Percentiles rank a stretch among this genome's conserved stretches.
Conservation (phyloP, 2,113 vertebrate genomes). For the Menura novaehollandiae region DNA sequence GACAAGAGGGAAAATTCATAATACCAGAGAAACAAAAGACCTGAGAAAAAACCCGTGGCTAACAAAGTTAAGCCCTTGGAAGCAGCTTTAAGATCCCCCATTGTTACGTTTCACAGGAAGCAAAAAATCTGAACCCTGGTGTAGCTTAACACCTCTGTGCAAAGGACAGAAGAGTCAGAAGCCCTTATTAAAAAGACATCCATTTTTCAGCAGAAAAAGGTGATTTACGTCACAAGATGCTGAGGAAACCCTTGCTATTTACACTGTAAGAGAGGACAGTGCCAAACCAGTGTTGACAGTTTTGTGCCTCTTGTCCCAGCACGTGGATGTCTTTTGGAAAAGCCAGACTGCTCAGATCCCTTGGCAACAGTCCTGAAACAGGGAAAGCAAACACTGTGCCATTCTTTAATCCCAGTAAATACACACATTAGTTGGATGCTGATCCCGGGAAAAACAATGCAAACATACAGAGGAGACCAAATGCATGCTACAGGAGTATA, state of each 20-base stretch:
- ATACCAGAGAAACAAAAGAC: not conserved
- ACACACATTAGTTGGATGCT: not conserved
- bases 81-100: not conserved
- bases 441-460: not conserved
- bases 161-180: not conserved
- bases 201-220: not conserved
- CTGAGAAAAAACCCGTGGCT: not conserved
- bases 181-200: not conserved
- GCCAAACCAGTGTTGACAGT: not conserved
- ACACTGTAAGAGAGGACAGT: not conserved
- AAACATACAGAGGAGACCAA: not conserved
- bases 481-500: not conserved
- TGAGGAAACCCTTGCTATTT: not conserved
- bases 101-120: not conserved
- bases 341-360: not conserved
- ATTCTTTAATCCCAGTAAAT: not conserved
- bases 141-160: not conserved
- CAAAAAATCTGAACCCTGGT: not conserved
- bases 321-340: not conserved
- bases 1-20: not conserved
- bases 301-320: not conserved
- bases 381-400: not conserved
- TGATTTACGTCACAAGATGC: not conserved
- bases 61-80: not conserved
- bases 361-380: not conserved